Evolutionary conservation across 2,113 vertebrate genomes (phyloP).

Genomic region (Brachyistius frenatus): DNA sequence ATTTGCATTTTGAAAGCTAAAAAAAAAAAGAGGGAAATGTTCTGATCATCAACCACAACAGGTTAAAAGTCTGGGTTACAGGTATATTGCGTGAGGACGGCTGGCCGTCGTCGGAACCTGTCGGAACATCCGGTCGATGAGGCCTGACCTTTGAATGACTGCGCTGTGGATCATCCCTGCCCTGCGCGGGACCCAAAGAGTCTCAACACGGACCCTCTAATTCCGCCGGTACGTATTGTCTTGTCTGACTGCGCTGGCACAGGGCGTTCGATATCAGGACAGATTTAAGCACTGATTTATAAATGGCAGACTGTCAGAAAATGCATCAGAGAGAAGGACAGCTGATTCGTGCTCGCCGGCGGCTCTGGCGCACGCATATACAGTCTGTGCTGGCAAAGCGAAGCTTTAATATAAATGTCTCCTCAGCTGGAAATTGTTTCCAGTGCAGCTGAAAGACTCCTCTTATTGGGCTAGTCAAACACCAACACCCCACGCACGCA

Average conservation of each 20-base stretch:
- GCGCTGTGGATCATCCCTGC: slow-evolving; percentile 27
- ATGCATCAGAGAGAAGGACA: slow-evolving; percentile 39
- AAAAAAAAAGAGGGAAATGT: not conserved
- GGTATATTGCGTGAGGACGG: slow-evolving; percentile 7
- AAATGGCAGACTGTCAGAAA: slow-evolving; percentile 47
- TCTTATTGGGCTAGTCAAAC: slow-evolving; percentile 80
- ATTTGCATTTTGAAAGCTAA: slow-evolving; percentile 14
- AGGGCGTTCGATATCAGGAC: slow-evolving; percentile 22
- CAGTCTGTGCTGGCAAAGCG: slow-evolving; percentile 38
- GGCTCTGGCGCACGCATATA: slow-evolving; percentile 9
- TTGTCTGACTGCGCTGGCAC: slow-evolving; percentile 22
- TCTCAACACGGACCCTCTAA: slow-evolving; percentile 46
- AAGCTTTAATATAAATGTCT: slow-evolving; percentile 73
- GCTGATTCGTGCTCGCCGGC: slow-evolving; percentile 35
- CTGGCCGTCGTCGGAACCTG: slow-evolving; percentile 23
- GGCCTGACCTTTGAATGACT: slow-evolving; percentile 63
- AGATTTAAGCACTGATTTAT: slow-evolving; percentile 50
- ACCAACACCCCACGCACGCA: slow-evolving; percentile 37
- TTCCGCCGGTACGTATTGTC: slow-evolving; percentile 34
- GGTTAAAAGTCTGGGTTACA: slow-evolving; percentile 7
- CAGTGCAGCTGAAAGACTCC: slow-evolving; percentile 80
- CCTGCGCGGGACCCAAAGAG: slow-evolving; percentile 41
- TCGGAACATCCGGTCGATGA: slow-evolving; percentile 41
- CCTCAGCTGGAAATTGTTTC: slow-evolving; percentile 82
- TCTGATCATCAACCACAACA: not conserved